Evolutionary conservation across 2,888 invertebrate genomes (phyloP), one percentile per base, ranked within the genome.

Genomic region (Selenia dentaria): DNA sequence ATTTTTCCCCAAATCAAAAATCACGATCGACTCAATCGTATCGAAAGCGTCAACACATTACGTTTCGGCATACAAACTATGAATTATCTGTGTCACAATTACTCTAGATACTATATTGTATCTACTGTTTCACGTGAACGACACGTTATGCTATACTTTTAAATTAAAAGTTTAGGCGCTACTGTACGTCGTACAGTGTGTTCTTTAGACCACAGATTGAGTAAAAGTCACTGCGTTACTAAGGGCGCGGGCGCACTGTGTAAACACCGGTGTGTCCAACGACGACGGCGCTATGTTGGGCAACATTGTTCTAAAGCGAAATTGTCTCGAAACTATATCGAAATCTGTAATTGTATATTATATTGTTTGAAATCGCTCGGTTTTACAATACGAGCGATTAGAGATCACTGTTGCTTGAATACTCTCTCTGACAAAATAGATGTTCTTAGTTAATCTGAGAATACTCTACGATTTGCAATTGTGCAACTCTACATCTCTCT

Each of bases 161-260:
- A n/a, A n/a, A n/a, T n/a, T n/a, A n/a, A 18, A 18, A 18, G 6
- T n/a, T 9, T 11, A 4, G n/a, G 5, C 8, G 8, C 22, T 22
- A 6, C 8, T 22, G 1, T 8, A 22, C 8, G 8, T 8, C 0
- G 2, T 22, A 22, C 2, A 22, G 22, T 6, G 8, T 2, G 22
- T 8, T 22, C 2, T 8, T 22, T 2, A 22, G 6, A 1, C 6
- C 22, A 2, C 8, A 22, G 22, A 22, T 22, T 8, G 1, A 22
- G 2, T 6, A 18, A 18, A 5, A 18, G 18, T 18, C 6, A 18
- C 18, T 18, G 1, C 0, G 18, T 22, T 72, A 67, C 67, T 56
- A 55, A 68, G 65, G 66, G 59, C 66, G 58, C 51, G 53, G 43
- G 43, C 51, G 47, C 38, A 34, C 29, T 45, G 37, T 43, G 40